Evolutionary conservation across 2,113 vertebrate species (phyloP).

Genomic region (Phalacrocorax aristotelis): DNA sequence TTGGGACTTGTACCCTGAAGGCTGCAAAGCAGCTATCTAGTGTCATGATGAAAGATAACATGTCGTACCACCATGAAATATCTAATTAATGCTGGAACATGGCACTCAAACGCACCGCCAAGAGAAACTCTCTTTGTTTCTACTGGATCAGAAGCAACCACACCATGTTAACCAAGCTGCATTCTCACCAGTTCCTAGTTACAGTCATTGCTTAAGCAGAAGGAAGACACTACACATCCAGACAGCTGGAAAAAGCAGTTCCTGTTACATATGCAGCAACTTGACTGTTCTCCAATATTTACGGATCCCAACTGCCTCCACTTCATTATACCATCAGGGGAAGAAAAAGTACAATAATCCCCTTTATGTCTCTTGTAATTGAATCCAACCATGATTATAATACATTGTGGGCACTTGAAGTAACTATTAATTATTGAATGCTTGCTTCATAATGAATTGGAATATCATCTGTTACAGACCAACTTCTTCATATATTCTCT

Average conservation of each 20-base stretch:
- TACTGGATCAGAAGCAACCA: not conserved
- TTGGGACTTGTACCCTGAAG: not conserved
- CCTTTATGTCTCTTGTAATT: constrained; percentile 61
- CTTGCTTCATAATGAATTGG: constrained; percentile 65
- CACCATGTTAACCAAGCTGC: not conserved
- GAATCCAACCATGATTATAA: constrained; percentile 69
- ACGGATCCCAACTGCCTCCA: constrained; percentile 2
- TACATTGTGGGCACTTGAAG: constrained; percentile 60
- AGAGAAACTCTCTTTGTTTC: not conserved
- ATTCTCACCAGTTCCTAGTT: not conserved
- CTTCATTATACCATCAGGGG: constrained; percentile 39
- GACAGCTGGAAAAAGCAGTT: not conserved
- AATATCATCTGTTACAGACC: constrained; percentile 1
- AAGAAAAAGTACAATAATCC: constrained; percentile 57
- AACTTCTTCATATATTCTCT: not conserved
- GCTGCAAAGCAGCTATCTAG: not conserved
- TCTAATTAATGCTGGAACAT: not conserved
- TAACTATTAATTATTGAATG: constrained; percentile 65
- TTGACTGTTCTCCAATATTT: constrained; percentile 36
- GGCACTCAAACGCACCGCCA: not conserved
- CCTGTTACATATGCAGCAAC: not conserved
- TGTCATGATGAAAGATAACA: not conserved
- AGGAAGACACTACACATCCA: not conserved
- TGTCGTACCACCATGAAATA: not conserved
- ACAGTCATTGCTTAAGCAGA: not conserved